phyloP scores from a whole-genome alignment of 2,797 vertebrate species.

The Gymnopithys bicolor region DNA sequence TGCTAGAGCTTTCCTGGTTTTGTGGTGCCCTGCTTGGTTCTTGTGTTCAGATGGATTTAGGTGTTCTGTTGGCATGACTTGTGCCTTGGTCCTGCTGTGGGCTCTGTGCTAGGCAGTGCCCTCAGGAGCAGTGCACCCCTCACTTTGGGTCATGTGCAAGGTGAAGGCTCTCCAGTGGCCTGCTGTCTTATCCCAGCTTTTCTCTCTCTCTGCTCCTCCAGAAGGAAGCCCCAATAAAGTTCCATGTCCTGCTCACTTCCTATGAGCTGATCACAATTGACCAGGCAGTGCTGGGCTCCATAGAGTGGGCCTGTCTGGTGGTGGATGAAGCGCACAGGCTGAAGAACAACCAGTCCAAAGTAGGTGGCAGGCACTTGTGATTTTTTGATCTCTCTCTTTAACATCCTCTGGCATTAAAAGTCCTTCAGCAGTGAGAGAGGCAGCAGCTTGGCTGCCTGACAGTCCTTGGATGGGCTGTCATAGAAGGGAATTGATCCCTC shows the following conservation, averaged over 20 bases:
- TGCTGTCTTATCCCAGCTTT: neutral
- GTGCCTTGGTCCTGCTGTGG: neutral
- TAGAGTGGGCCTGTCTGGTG: constrained; percentile 96
- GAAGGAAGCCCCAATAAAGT: constrained; percentile 98
- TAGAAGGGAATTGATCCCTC: neutral
- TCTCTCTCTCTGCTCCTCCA: constrained; percentile 61
- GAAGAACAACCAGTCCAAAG: constrained; percentile 99
- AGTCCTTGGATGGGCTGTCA: neutral
- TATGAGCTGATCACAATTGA: constrained; percentile 98
- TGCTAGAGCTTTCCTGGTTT: neutral
- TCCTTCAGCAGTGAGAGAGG: neutral
- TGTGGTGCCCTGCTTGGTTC: neutral
- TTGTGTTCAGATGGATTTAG: fast-evolving
- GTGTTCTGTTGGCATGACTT: neutral
- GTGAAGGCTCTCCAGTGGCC: no score
- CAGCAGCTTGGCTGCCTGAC: neutral
- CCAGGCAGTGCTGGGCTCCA: constrained; percentile 94
- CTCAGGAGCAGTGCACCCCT: neutral
- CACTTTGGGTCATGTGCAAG: neutral
- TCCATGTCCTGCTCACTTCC: constrained; percentile 95
- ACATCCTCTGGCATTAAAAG: neutral
- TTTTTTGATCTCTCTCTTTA: neutral
- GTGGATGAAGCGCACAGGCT: constrained; percentile 97
- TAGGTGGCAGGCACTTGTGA: constrained; percentile 44
- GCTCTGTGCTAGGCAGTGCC: neutral